phyloP scores from a whole-genome alignment of 2,113 vertebrate species.

The Corythaeola cristata region DNA sequence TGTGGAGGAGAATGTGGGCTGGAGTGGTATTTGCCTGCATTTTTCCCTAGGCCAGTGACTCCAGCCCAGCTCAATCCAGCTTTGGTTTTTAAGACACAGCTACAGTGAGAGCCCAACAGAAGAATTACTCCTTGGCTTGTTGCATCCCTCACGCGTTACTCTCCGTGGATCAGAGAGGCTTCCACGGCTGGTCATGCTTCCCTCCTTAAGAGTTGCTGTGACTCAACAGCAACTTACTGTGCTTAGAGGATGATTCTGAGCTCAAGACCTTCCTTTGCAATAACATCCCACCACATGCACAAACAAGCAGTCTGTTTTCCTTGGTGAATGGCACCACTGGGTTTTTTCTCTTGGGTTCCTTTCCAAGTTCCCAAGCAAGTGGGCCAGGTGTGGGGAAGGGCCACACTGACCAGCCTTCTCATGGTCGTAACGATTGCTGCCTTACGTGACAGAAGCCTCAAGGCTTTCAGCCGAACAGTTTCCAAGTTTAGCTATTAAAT shows the following conservation, averaged over 20 bases:
- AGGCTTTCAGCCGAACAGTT: neutral
- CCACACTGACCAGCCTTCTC: neutral
- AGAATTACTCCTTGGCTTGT: neutral
- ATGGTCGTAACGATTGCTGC: neutral
- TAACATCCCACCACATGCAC: neutral
- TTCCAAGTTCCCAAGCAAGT: neutral
- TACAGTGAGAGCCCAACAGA: neutral
- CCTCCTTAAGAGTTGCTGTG: neutral
- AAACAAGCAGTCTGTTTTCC: neutral
- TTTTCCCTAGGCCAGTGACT: conserved; percentile 50
- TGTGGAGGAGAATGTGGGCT: conserved; percentile 57
- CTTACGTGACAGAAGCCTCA: neutral
- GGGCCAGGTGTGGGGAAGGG: neutral
- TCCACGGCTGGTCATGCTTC: neutral
- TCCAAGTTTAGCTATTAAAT: neutral
- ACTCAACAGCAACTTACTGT: neutral
- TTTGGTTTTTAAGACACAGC: neutral
- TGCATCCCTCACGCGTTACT: neutral
- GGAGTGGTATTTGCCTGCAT: conserved; percentile 56
- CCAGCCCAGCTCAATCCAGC: conserved; percentile 55
- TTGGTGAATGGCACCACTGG: neutral
- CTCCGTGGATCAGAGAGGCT: neutral
- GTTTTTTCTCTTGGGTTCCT: neutral
- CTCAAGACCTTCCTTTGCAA: neutral
- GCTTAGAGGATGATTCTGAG: neutral